Evolutionary conservation across 2,888 invertebrate species (phyloP), one percentile per base, ranked within the genome.

Genomic region (Luperina nickerlii): DNA sequence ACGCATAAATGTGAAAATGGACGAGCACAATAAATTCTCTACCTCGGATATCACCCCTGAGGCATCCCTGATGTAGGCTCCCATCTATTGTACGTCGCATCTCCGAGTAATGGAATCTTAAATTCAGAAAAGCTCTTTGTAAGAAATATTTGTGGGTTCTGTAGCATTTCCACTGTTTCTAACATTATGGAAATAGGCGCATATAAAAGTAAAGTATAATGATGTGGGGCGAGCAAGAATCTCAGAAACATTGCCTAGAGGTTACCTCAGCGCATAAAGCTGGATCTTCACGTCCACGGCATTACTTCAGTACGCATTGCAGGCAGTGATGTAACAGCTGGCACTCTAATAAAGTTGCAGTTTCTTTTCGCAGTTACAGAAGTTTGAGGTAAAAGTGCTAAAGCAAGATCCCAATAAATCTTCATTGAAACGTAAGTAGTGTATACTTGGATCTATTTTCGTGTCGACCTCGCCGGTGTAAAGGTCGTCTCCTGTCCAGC

Each of bases 401-500:
- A 74, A 78, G n/a, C 74, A 63, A 68, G 72, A 82, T 74, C 71
- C 51, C 77, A 75, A 88, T 85, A 88, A 89, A 89, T 90, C 85
- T 86, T 79, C 80, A 80, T 84, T 82, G 60, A 84, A 78, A 71
- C 81, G 80, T 88, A 89, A 89, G 86, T 84, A 85, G 86, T 79
- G 48, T 82, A 74, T 79, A 83, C 81, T 73, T 76, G 70, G 74
- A 77, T 80, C 89, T 93, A 93, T 92, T 93, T 90, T 90, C 73
- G 91, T 80, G 65, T 32, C 89, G 91, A 87, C 92, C 93, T 93
- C 90, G 89, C 48, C 78, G 81, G 70, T 81, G 57, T 69, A 89
- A 87, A 93, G 92, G 92, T 91, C 91, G 88, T 66, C 79, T 81
- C 74, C 74, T 85, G 87, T 89, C 87, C 89, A 90, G 86, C 87